These are phyloP conservation scores for Amblyjoppa fuscipennis DNA, from an alignment of 2,888 invertebrate species.

Conservation along the genomic window DNA sequence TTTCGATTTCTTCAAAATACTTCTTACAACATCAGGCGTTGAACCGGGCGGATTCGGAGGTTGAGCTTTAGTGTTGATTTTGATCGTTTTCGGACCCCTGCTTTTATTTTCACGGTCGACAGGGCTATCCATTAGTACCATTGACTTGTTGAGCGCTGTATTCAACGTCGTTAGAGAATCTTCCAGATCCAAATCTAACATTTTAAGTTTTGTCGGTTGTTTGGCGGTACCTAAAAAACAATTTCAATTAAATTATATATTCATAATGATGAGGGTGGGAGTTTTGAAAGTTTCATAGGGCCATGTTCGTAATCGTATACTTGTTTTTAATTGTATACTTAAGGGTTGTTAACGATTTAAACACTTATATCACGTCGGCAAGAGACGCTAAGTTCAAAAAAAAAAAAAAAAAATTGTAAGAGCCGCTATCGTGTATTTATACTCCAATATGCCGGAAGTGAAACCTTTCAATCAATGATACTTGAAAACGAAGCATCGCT, in stretches of 20 bases:
- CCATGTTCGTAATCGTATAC: no score
- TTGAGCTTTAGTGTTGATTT: constrained; percentile 63
- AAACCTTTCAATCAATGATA: no score
- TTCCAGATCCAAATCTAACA: constrained; percentile 60
- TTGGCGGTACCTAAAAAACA: constrained; percentile 1
- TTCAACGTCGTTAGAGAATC: constrained; percentile 75
- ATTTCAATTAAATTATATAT: not conserved
- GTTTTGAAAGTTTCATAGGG: no score
- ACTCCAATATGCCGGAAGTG: no score
- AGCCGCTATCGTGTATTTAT: no score
- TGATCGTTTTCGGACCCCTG: constrained; percentile 58
- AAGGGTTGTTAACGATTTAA: no score
- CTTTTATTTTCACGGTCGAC: constrained; percentile 49
- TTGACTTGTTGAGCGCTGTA: constrained; percentile 76
- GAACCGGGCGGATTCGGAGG: constrained; percentile 45
- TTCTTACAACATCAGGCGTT: constrained; percentile 23
- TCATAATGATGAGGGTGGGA: not conserved
- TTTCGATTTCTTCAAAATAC: constrained; percentile 64
- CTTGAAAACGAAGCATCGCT: no score
- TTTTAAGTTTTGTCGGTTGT: constrained; percentile 21
- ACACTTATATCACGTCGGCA: no score
- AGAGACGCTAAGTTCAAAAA: no score
- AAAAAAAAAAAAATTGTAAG: no score
- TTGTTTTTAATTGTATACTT: no score
- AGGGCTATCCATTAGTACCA: constrained; percentile 74